Percentiles rank a stretch among this genome's conserved stretches.
Evolutionary conservation across 1,140 invertebrate species (phyloP).

Genomic region (Brevipalpus yothersi): DNA sequence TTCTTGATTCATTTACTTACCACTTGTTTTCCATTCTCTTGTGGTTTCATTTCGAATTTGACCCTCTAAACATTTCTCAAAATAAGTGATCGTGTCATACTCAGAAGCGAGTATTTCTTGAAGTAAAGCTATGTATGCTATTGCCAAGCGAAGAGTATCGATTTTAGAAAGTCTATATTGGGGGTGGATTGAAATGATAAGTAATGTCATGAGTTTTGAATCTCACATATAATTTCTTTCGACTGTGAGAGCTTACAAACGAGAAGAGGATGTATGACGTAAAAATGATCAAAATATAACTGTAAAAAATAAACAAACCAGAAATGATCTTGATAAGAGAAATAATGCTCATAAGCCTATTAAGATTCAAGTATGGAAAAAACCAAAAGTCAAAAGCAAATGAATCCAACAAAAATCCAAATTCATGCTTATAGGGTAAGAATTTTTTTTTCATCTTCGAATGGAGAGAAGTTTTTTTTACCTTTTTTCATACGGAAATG

Average conservation of each 20-base stretch:
- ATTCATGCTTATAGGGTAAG: not conserved
- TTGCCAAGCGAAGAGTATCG: constrained; percentile 10
- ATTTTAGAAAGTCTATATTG: constrained; percentile 9
- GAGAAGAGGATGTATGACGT: no score
- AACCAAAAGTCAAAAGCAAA: no score
- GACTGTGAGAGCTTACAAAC: not conserved
- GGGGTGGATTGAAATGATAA: no score
- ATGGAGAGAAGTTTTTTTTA: not conserved
- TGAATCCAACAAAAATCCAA: no score
- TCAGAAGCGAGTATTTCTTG: constrained; percentile 67
- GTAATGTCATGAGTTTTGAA: no score
- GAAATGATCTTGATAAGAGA: not conserved
- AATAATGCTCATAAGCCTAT: no score
- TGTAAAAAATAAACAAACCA: no score
- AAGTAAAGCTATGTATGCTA: constrained; percentile 36
- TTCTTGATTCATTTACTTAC: constrained; percentile 31
- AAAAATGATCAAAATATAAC: no score
- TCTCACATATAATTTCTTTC: not conserved
- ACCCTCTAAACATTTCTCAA: constrained; percentile 66
- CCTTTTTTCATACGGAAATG: constrained; percentile 92
- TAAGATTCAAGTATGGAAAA: not conserved
- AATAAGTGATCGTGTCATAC: constrained; percentile 62
- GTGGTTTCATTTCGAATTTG: constrained; percentile 53
- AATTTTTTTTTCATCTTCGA: not conserved
- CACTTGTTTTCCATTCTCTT: constrained; percentile 84